Evolutionary conservation across 2,113 vertebrate genomes (phyloP).

Genomic region (Astatotilapia flaviijosephi): DNA sequence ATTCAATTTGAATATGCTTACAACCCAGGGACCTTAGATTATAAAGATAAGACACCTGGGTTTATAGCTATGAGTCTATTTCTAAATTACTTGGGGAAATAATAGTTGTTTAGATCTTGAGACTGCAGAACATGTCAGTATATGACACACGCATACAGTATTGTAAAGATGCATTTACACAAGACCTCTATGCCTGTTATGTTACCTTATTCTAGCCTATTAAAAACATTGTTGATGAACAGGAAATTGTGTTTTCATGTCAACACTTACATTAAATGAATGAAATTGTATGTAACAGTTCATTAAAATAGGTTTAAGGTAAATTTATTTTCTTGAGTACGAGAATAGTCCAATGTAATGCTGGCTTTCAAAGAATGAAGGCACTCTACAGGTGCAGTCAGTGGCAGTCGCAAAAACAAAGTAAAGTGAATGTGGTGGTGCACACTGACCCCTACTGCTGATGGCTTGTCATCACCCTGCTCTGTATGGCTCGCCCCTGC

Average conservation of each 20-base stretch:
- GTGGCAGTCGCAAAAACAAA: not conserved
- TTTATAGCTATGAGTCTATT: not conserved
- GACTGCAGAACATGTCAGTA: not conserved
- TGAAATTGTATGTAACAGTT: not conserved
- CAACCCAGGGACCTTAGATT: not conserved
- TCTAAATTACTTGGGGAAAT: not conserved
- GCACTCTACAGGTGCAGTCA: not conserved
- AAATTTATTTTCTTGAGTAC: not conserved
- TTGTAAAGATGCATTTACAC: not conserved
- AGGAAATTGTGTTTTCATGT: not conserved
- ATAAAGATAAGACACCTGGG: not conserved
- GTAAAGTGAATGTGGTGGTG: not conserved
- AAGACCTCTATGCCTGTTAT: not conserved
- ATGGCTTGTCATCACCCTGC: not conserved
- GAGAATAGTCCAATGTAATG: not conserved
- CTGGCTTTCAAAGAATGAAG: not conserved
- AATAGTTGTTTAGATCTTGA: not conserved
- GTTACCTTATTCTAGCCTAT: not conserved
- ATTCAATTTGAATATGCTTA: conserved; percentile 40
- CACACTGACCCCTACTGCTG: conserved; percentile 55
- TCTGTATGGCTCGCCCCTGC: not conserved
- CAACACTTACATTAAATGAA: not conserved
- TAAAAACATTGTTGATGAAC: not conserved
- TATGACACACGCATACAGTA: rapidly evolving
- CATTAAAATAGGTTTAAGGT: not conserved